Percentiles rank a stretch among this genome's conserved stretches.
phyloP scores from a whole-genome alignment of 30 jellyfish, hydroid and myxozoan genomes.

The Phacellophora camtschatica region DNA sequence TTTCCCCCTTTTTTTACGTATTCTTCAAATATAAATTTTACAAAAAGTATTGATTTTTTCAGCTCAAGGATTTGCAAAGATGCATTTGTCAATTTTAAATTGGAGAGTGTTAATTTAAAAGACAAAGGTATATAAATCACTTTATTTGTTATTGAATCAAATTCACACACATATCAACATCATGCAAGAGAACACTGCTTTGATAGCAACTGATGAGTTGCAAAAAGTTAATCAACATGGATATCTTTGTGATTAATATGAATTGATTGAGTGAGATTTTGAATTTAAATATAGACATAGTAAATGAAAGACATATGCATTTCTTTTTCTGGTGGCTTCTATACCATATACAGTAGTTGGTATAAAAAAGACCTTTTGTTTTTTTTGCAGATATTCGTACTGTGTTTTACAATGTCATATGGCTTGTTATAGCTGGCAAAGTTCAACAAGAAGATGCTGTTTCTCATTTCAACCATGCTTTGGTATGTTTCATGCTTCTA shows the following conservation, averaged over 20 bases:
- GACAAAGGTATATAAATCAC: conserved; percentile 26
- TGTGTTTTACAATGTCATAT: conserved; percentile 54
- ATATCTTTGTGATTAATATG: too few species aligned
- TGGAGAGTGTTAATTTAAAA: conserved; percentile 31
- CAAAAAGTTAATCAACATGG: too few species aligned
- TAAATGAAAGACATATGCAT: neutral
- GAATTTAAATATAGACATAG: neutral
- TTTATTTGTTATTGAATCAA: neutral
- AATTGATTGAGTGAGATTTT: too few species aligned
- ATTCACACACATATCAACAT: too few species aligned
- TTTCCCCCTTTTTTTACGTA: neutral
- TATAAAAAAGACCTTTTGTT: neutral
- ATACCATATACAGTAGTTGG: neutral
- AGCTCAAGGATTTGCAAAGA: conserved; percentile 58
- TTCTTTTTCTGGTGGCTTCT: neutral
- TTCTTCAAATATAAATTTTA: neutral
- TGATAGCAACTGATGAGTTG: too few species aligned
- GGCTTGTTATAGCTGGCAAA: conserved; percentile 71
- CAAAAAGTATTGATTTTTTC: neutral
- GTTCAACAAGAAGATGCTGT: conserved; percentile 40
- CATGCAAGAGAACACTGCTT: too few species aligned
- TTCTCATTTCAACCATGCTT: conserved; percentile 25
- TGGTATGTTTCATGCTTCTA: conserved; percentile 16
- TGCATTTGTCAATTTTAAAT: neutral
- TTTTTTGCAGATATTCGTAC: conserved; percentile 63